These are phyloP conservation scores for Monochamus saltuarius DNA, from an alignment of 1,140 invertebrate species.

Conservation along the genomic window DNA sequence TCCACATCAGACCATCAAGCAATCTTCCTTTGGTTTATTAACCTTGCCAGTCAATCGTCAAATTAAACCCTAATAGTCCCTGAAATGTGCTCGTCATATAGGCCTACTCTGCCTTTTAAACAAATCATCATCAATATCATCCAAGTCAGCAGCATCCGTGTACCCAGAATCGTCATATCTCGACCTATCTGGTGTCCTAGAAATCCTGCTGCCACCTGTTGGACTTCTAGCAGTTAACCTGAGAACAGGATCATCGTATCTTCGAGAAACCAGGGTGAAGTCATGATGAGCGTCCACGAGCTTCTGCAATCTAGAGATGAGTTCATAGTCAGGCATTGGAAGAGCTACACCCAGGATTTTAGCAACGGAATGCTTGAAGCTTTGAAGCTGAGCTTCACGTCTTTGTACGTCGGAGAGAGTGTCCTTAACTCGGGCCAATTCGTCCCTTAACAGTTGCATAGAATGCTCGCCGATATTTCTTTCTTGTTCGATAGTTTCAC, in stretches of 20 bases:
- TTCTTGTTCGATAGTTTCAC: slow-evolving; percentile 69
- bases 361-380: slow-evolving; percentile 68
- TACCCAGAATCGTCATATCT: slow-evolving; percentile 63
- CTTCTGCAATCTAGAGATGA: slow-evolving; percentile 73
- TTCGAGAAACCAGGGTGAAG: slow-evolving; percentile 70
- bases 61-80: slow-evolving; percentile 13
- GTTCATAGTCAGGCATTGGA: slow-evolving; percentile 73
- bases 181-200: slow-evolving; percentile 60
- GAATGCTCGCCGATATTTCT: slow-evolving; percentile 69
- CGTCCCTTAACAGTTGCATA: slow-evolving; percentile 66
- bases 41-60: not conserved
- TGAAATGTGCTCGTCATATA: slow-evolving; percentile 41
- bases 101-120: slow-evolving; percentile 53
- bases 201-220: slow-evolving; percentile 55
- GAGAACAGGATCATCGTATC: slow-evolving; percentile 67
- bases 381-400: slow-evolving; percentile 71
- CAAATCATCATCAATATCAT: slow-evolving; percentile 59
- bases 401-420: slow-evolving; percentile 69
- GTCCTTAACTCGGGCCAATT: slow-evolving; percentile 69
- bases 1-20: too few relatives aligned
- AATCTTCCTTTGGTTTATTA: too few relatives aligned
- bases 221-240: slow-evolving; percentile 57
- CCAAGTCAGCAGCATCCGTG: slow-evolving; percentile 57
- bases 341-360: slow-evolving; percentile 67
- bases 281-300: slow-evolving; percentile 75